phyloP scores from a whole-genome alignment of 1,140 invertebrate genomes.

The Drosophila sp. region DNA sequence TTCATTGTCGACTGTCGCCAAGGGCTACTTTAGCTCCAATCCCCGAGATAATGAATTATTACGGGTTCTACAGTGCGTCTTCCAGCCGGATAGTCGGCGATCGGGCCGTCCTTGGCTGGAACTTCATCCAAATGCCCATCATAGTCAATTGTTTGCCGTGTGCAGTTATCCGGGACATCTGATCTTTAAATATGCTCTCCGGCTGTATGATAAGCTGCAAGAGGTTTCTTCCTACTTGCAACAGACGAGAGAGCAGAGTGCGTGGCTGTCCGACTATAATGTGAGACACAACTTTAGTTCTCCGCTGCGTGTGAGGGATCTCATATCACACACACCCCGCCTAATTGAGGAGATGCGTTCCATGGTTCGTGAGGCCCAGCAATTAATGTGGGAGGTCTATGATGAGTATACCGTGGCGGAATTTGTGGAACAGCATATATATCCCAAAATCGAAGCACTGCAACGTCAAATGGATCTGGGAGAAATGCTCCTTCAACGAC shows the following conservation, averaged over 20 bases:
- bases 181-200: slow-evolving; percentile 85
- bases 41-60: slow-evolving; percentile 84
- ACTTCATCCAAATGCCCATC: slow-evolving; percentile 70
- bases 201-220: slow-evolving; percentile 84
- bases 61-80: slow-evolving; percentile 85
- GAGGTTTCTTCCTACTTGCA: slow-evolving; percentile 83
- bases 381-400: slow-evolving; percentile 87
- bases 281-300: slow-evolving; percentile 90
- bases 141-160: slow-evolving; percentile 67
- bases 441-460: slow-evolving; percentile 83
- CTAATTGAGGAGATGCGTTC: slow-evolving; percentile 86
- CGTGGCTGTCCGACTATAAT: slow-evolving; percentile 92
- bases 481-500: slow-evolving; percentile 74
- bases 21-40: slow-evolving; percentile 86
- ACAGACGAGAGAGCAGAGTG: slow-evolving; percentile 80
- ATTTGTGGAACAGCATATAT: slow-evolving; percentile 88
- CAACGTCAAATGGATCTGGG: slow-evolving; percentile 83
- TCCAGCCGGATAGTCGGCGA: slow-evolving; percentile 76
- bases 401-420: slow-evolving; percentile 89
- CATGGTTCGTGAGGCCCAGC: slow-evolving; percentile 86
- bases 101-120: slow-evolving; percentile 79
- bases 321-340: slow-evolving; percentile 86
- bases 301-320: slow-evolving; percentile 88
- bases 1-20: slow-evolving; percentile 85
- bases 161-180: slow-evolving; percentile 85